Evolutionary conservation across 2,113 vertebrate species (phyloP).

Genomic region (Phycodurus eques): DNA sequence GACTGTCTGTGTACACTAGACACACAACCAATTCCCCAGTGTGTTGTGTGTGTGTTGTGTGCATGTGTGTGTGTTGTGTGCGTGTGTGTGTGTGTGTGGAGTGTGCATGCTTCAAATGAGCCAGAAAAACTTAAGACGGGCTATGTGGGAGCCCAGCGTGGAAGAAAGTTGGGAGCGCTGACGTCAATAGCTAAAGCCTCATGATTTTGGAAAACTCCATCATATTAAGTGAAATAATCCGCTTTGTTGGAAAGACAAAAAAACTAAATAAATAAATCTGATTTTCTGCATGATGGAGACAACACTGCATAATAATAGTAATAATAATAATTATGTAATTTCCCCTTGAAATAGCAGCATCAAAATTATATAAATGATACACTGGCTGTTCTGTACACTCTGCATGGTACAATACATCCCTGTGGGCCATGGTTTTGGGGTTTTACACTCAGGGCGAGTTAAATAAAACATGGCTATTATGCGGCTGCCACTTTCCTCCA

Average conservation of each 20-base stretch:
- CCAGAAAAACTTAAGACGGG: constrained; percentile 9
- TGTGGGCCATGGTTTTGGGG: too few relatives aligned
- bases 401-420: too few relatives aligned
- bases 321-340: neutral
- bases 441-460: too few relatives aligned
- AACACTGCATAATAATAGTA: neutral
- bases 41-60: constrained; percentile 14
- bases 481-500: neutral
- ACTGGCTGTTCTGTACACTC: neutral
- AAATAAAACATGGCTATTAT: neutral
- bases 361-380: neutral
- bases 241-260: neutral
- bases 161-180: neutral
- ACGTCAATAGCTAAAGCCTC: neutral
- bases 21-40: constrained; percentile 29
- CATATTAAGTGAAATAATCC: neutral
- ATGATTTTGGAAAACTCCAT: neutral
- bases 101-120: constrained; percentile 6
- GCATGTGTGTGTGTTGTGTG: constrained; percentile 12
- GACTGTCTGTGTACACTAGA: constrained; percentile 57
- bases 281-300: neutral
- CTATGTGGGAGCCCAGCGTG: neutral
- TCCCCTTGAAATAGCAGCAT: neutral
- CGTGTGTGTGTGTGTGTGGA: constrained; percentile 8
- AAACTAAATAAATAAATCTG: neutral